Evolutionary conservation across 2,113 vertebrate species (phyloP), one percentile per base, ranked within the genome.

Genomic region (Crotalus viridis): DNA sequence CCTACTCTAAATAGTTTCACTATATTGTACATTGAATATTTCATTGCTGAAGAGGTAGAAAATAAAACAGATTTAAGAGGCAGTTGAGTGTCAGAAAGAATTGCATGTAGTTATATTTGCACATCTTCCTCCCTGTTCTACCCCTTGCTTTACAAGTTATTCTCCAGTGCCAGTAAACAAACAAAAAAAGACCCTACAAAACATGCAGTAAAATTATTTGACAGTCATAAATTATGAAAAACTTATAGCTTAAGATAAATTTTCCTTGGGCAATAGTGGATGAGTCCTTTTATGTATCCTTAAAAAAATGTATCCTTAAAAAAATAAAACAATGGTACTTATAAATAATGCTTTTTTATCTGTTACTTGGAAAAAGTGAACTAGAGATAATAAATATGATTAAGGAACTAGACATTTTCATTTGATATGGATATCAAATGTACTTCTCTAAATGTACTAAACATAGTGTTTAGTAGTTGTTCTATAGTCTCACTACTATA

Each of bases 131-230:
- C 81, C 91, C 69, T 88, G 51, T 64, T 92, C 28, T 10, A 46
- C 2, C 89, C 10, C 3, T 17, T 92, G 28, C 39, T 95, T 93
- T 86, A 89, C 64, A 91, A 24, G 28, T 91, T 93, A 94, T 93
- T 91, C 13, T 33, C 92, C 94, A 95, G 94, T 94, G 88, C 88
- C 56, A 92, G 51, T 89, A 87, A 93, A 94, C 59, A 69, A n/a
- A 69, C 10, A 28, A 64, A n/a, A 56, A 93, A 90, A 74, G 0
- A 93, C 0, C 74, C 3, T 21, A 81, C 33, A 81, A 81, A 90
- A 94, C 13, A 39, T 33, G 6, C 10, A 56, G n/a, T 51, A 22
- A 52, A 64, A 54, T 48, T 92, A 88, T 51, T 51, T 48, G 46
- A 88, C 56, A 3, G 6, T 22, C 28, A 87, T 24, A 59, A 74